Evolutionary conservation across 1,140 invertebrate species (phyloP).

Genomic region (Drosophila orosa): DNA sequence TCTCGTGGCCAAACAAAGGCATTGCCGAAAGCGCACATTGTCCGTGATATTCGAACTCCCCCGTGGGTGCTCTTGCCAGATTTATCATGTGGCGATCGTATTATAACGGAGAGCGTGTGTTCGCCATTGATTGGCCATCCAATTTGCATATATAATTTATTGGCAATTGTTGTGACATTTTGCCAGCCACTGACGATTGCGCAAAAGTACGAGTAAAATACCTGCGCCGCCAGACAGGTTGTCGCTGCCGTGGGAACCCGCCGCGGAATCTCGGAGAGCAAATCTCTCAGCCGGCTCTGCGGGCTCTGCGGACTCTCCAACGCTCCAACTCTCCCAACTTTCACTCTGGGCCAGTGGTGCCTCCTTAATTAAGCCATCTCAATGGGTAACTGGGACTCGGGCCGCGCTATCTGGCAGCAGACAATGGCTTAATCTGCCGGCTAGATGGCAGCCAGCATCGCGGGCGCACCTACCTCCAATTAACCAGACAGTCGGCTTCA

Average conservation of each 20-base stretch:
- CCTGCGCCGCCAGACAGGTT: conserved; percentile 54
- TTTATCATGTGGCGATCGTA: conserved; percentile 48
- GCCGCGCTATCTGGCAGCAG: conserved; percentile 51
- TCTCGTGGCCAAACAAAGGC: conserved; percentile 11
- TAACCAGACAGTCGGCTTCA: conserved; percentile 62
- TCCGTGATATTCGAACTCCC: conserved; percentile 1
- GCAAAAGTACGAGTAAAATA: conserved; percentile 47
- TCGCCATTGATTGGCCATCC: conserved; percentile 58
- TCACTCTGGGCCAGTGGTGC: conserved; percentile 23
- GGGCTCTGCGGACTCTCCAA: too few relatives aligned
- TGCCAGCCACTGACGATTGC: conserved; percentile 56
- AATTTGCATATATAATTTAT: conserved; percentile 83
- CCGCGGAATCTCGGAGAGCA: conserved; percentile 7
- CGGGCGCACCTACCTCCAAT: conserved; percentile 72
- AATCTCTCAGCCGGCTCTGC: conserved; percentile 17
- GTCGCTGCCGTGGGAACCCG: conserved; percentile 67
- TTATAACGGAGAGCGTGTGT: conserved; percentile 13
- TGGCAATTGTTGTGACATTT: conserved; percentile 81
- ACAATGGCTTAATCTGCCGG: conserved; percentile 72
- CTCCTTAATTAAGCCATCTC: conserved; percentile 78
- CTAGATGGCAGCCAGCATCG: conserved; percentile 46
- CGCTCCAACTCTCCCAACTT: conserved; percentile 1
- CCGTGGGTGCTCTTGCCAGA: conserved; percentile 17
- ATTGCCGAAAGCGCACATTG: not conserved
- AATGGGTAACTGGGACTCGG: conserved; percentile 44